phyloP scores from a whole-genome alignment of 92 coral and sea anemone genomes.

The Plumapathes pennacea region DNA sequence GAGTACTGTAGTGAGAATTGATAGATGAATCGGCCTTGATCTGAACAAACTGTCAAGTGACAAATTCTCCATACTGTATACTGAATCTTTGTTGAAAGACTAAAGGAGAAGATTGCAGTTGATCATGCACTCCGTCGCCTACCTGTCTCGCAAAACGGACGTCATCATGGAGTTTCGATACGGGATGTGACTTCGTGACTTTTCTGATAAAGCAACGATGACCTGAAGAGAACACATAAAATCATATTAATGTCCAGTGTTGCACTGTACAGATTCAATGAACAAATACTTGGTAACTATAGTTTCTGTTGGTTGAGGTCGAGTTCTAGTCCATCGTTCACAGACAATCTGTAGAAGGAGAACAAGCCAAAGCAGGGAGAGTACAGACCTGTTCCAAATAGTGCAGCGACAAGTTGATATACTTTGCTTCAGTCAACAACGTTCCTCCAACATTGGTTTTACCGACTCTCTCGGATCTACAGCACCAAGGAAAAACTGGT shows the following conservation, averaged over 20 bases:
- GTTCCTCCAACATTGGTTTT: conserved; percentile 93
- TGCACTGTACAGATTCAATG: neutral
- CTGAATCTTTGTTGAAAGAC: too few relatives aligned
- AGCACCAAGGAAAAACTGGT: neutral
- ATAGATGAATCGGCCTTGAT: too few relatives aligned
- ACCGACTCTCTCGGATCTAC: conserved; percentile 91
- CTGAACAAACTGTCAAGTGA: too few relatives aligned
- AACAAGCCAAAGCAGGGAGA: neutral
- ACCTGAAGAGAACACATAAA: conserved; percentile 40
- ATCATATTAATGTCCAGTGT: neutral
- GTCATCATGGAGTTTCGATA: conserved; percentile 98
- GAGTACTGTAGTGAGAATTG: too few relatives aligned
- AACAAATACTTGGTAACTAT: too few relatives aligned
- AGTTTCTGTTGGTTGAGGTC: too few relatives aligned
- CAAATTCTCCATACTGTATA: too few relatives aligned
- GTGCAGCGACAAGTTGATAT: conserved; percentile 89
- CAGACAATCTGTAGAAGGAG: too few relatives aligned
- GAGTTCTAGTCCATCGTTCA: too few relatives aligned
- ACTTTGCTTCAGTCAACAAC: conserved; percentile 92
- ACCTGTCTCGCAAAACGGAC: conserved; percentile 96
- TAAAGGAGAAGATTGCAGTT: too few relatives aligned
- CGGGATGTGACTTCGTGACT: conserved; percentile 96
- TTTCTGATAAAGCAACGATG: conserved; percentile 95
- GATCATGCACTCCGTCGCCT: neutral
- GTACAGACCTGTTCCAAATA: conserved; percentile 90